Evolutionary conservation across 2,797 vertebrate species (phyloP).

Genomic region (Crenuchus spilurus): DNA sequence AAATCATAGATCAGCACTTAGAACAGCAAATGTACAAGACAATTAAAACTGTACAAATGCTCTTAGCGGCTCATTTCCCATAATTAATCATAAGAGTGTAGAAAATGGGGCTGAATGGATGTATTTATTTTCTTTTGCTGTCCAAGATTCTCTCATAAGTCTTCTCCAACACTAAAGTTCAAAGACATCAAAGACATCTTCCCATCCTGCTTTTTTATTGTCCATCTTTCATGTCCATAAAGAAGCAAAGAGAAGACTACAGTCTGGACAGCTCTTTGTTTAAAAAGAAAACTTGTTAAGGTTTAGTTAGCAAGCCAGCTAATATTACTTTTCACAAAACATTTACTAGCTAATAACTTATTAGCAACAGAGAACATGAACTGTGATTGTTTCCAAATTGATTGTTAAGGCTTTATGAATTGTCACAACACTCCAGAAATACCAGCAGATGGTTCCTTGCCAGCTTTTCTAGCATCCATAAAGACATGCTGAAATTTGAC

Average conservation of each 20-base stretch:
- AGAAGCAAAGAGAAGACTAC: too few species aligned
- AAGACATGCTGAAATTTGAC: background rate
- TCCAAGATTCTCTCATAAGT: background rate
- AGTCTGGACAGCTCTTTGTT: too few species aligned
- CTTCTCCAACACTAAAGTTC: too few species aligned
- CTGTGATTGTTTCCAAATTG: too few species aligned
- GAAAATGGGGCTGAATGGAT: background rate
- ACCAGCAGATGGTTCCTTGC: slow-evolving; percentile 51
- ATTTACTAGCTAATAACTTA: slow-evolving; percentile 26
- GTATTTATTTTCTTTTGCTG: background rate
- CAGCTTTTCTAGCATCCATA: slow-evolving; percentile 28
- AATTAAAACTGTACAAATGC: background rate
- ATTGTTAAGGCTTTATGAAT: background rate
- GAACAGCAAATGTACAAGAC: background rate
- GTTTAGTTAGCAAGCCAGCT: too few species aligned
- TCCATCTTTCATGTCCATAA: too few species aligned
- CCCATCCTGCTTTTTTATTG: too few species aligned
- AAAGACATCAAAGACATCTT: too few species aligned
- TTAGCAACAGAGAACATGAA: too few species aligned
- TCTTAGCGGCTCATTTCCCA: background rate
- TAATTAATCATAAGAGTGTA: background rate
- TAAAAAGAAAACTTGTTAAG: too few species aligned
- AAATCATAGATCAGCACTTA: background rate
- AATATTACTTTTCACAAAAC: too few species aligned
- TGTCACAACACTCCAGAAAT: slow-evolving; percentile 32